Evolutionary conservation across 1,140 invertebrate species (phyloP).

Genomic region (Gryon sp.): DNA sequence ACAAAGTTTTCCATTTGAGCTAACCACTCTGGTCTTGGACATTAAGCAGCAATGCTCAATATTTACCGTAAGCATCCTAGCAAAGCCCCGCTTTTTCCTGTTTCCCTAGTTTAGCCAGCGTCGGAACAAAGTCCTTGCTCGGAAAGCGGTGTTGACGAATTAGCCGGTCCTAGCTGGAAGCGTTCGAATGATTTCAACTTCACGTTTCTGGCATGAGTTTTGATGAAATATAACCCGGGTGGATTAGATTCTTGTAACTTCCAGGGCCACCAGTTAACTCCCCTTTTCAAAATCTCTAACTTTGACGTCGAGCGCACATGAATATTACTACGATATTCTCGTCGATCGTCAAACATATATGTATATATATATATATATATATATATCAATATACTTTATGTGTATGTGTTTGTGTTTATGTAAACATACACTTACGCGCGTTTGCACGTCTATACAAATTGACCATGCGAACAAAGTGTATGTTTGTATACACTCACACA

Average conservation of each 20-base stretch:
- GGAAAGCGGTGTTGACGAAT: slow-evolving; percentile 38
- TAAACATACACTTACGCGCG: background rate
- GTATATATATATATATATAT: slow-evolving; percentile 10
- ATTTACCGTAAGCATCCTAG: no score
- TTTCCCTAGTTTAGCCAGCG: slow-evolving; percentile 25
- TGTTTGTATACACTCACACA: background rate
- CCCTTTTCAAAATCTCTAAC: slow-evolving; percentile 41
- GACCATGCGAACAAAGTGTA: background rate
- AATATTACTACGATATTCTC: slow-evolving; percentile 41
- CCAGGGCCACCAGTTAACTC: slow-evolving; percentile 43
- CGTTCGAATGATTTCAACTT: slow-evolving; percentile 2
- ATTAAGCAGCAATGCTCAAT: no score
- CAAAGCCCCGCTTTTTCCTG: slow-evolving; percentile 14
- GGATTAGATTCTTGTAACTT: slow-evolving; percentile 20
- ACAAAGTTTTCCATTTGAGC: no score
- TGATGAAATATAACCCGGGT: slow-evolving; percentile 3
- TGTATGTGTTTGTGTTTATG: no score
- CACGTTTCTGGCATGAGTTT: background rate
- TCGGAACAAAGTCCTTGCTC: slow-evolving; percentile 9
- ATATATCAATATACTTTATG: no score
- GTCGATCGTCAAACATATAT: slow-evolving; percentile 31
- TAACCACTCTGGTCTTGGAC: no score
- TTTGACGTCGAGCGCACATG: slow-evolving; percentile 39
- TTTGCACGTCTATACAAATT: background rate
- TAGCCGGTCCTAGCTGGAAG: slow-evolving; percentile 28